These are phyloP conservation scores for Phycodurus eques DNA, from an alignment of 2,113 vertebrate genomes.

Conservation along the genomic window DNA sequence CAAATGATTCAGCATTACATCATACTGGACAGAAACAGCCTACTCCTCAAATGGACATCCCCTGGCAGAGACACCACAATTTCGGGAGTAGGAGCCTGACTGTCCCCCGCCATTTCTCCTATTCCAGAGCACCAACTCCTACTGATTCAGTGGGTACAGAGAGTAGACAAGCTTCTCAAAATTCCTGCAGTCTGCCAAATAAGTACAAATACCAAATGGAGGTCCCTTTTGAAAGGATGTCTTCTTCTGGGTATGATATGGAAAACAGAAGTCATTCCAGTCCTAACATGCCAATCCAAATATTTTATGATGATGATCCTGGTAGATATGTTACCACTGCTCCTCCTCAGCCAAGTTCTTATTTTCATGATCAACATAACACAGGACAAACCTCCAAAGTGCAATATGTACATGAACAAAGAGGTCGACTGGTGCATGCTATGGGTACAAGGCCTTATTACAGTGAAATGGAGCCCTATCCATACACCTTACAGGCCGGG, in stretches of 20 bases:
- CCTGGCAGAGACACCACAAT: conserved; percentile 74
- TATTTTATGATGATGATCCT: conserved; percentile 86
- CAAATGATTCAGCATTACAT: conserved; percentile 80
- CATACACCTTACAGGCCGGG: conserved; percentile 61
- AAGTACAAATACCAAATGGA: conserved; percentile 75
- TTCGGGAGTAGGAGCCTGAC: conserved; percentile 76
- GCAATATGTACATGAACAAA: conserved; percentile 76
- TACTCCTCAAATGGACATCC: conserved; percentile 64
- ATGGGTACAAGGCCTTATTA: conserved; percentile 68
- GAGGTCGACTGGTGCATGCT: conserved; percentile 69
- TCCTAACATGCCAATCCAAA: conserved; percentile 81
- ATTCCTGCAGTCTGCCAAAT: conserved; percentile 75
- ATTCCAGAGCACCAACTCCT: conserved; percentile 84
- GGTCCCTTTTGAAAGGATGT: conserved; percentile 75
- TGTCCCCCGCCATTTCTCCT: conserved; percentile 78
- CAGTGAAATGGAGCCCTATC: conserved; percentile 65
- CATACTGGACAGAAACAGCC: conserved; percentile 70
- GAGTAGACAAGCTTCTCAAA: conserved; percentile 73
- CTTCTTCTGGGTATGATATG: conserved; percentile 74
- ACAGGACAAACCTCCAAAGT: conserved; percentile 74
- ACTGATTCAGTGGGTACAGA: conserved; percentile 85
- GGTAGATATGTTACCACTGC: conserved; percentile 71
- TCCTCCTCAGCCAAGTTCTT: conserved; percentile 67
- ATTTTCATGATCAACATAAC: conserved; percentile 78
- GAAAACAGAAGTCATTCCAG: conserved; percentile 80